Evolutionary conservation across 2,797 vertebrate species (phyloP).

Genomic region (Hippoglossus hippoglossus): DNA sequence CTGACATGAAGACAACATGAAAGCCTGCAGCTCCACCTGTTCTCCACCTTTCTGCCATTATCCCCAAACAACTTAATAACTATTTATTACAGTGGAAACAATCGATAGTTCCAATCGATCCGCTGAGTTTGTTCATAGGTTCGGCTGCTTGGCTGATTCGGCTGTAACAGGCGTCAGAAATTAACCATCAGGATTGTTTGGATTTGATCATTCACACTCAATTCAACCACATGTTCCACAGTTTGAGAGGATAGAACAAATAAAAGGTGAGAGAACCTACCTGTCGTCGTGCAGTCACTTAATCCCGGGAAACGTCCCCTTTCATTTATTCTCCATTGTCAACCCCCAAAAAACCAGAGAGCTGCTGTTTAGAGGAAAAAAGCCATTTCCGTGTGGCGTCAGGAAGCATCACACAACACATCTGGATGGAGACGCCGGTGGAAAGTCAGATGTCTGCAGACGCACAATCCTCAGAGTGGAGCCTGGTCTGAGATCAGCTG

Average conservation of each 20-base stretch:
- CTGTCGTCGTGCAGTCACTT: constrained; percentile 83
- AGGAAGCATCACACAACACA: constrained; percentile 27
- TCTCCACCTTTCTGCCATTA: constrained; percentile 18
- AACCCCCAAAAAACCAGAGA: constrained; percentile 68
- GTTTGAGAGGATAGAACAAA: too few species aligned
- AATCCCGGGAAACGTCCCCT: constrained; percentile 77
- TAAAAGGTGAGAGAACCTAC: constrained; percentile 59
- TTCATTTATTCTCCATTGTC: constrained; percentile 86
- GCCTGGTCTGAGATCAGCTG: constrained; percentile 30
- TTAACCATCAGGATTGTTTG: too few species aligned
- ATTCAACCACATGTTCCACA: neutral
- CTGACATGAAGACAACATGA: neutral
- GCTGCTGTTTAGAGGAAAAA: constrained; percentile 57
- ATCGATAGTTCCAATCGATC: neutral
- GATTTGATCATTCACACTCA: neutral
- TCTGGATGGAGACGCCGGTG: too few species aligned
- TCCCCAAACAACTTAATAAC: constrained; percentile 14
- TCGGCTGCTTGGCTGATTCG: too few species aligned
- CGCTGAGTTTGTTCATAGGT: constrained; percentile 7
- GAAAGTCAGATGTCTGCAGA: constrained; percentile 20
- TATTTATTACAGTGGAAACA: too few species aligned
- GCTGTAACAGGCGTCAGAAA: too few species aligned
- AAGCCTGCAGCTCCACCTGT: constrained; percentile 37
- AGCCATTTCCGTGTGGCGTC: constrained; percentile 77
- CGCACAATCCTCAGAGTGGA: constrained; percentile 57